Conservation (phyloP, 2,888 invertebrate species). For the Tiliacea aurago region DNA sequence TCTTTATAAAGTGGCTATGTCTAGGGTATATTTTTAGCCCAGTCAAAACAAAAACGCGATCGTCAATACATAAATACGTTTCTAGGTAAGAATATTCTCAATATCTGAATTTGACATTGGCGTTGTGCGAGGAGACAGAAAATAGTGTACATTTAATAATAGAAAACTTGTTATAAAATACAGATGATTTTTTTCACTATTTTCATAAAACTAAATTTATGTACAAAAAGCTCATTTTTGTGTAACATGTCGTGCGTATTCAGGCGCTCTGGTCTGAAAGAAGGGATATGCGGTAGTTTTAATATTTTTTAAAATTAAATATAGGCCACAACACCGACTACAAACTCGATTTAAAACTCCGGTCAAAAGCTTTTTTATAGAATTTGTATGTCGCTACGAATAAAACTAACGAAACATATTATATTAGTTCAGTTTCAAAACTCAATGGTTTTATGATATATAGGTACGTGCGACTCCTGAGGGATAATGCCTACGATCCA, state of each 20-base stretch:
- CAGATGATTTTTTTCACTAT: constrained; percentile 1
- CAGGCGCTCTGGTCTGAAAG: constrained; percentile 15
- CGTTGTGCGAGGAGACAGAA: not conserved
- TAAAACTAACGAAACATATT: constrained; percentile 25
- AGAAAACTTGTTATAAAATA: not conserved
- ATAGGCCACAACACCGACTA: constrained; percentile 47
- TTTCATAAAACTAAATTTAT: constrained; percentile 22
- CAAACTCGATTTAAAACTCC: constrained; percentile 61
- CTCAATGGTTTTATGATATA: not conserved
- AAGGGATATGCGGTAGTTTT: constrained; percentile 31
- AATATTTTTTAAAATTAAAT: constrained; percentile 59
- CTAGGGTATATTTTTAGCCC: not conserved
- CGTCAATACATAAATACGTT: not conserved
- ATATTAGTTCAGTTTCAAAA: constrained; percentile 15
- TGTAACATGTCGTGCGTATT: constrained; percentile 23
- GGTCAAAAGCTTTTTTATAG: constrained; percentile 49
- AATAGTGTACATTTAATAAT: not conserved
- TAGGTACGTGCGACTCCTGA: not conserved
- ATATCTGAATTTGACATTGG: not conserved
- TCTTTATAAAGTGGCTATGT: not conserved
- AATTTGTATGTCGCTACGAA: constrained; percentile 44
- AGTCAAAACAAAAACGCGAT: not conserved
- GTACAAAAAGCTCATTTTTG: constrained; percentile 18
- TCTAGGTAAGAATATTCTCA: not conserved
- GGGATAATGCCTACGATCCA: not conserved